Conservation (phyloP, 2,113 vertebrate species). For the Campylomormyrus numenius region DNA sequence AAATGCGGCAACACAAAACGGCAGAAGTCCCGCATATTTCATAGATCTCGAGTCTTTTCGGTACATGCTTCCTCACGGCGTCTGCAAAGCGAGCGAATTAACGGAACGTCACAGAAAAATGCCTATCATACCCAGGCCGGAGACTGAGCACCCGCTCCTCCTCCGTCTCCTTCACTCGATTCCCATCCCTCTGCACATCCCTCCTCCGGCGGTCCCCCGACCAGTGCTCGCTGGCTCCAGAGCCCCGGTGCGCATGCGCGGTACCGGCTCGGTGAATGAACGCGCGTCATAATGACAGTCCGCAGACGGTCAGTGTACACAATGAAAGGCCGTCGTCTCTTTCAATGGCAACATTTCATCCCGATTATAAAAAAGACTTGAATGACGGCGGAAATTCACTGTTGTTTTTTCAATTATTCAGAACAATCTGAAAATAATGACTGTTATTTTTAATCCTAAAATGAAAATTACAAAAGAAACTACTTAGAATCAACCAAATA, state of each 20-base stretch:
- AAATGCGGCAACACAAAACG: background rate
- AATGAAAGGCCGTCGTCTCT: background rate
- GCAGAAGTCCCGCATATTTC: background rate
- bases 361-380: background rate
- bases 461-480: background rate
- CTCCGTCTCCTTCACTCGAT: constrained; percentile 60
- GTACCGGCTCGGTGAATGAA: background rate
- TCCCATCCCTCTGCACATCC: constrained; percentile 56
- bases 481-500: background rate
- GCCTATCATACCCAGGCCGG: constrained; percentile 47
- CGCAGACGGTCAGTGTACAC: background rate
- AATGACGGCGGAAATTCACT: background rate
- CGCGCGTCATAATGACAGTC: background rate
- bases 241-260: constrained; percentile 31
- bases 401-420: background rate
- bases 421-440: background rate
- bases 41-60: background rate
- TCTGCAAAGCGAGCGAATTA: background rate
- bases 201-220: constrained; percentile 23
- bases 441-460: background rate
- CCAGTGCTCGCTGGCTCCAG: constrained; percentile 11
- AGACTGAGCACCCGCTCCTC: constrained; percentile 53
- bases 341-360: background rate
- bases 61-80: background rate
- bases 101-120: background rate